phyloP scores from a whole-genome alignment of 2,797 vertebrate genomes.

The Myotis vivesi region DNA sequence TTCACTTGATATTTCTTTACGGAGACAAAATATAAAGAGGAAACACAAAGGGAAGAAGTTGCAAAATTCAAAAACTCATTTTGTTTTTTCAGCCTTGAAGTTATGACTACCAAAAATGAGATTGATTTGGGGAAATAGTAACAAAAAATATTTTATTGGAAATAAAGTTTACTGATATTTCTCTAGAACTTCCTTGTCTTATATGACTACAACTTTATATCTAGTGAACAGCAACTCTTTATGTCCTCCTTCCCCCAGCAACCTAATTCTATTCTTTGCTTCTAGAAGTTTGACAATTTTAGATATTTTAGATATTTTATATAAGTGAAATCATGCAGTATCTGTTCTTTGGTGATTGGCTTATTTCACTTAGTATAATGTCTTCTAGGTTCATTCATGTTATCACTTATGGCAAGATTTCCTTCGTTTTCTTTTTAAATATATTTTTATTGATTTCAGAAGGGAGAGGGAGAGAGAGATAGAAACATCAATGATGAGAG shows the following conservation, averaged over 20 bases:
- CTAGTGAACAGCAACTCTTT: background rate
- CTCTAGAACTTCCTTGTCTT: background rate
- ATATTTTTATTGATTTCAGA: too few relatives aligned
- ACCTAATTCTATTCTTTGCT: background rate
- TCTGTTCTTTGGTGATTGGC: background rate
- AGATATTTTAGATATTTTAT: background rate
- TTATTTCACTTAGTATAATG: background rate
- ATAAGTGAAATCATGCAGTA: background rate
- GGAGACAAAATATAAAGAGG: slow-evolving; percentile 4
- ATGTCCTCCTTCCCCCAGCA: background rate
- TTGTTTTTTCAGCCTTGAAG: background rate
- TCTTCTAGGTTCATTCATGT: background rate
- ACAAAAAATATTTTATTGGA: background rate
- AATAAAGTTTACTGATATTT: background rate
- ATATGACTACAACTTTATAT: background rate
- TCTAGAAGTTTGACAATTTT: background rate
- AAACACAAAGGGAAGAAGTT: background rate
- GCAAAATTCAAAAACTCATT: background rate
- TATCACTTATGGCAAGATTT: background rate
- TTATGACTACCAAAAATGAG: background rate
- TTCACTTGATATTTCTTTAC: background rate
- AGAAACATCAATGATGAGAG: too few relatives aligned
- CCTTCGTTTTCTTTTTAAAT: background rate
- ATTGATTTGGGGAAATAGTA: background rate
- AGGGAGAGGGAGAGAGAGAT: too few relatives aligned